These are phyloP conservation scores for Dyspetes luteomarginatus DNA, from an alignment of 2,888 invertebrate species.

Conservation along the genomic window DNA sequence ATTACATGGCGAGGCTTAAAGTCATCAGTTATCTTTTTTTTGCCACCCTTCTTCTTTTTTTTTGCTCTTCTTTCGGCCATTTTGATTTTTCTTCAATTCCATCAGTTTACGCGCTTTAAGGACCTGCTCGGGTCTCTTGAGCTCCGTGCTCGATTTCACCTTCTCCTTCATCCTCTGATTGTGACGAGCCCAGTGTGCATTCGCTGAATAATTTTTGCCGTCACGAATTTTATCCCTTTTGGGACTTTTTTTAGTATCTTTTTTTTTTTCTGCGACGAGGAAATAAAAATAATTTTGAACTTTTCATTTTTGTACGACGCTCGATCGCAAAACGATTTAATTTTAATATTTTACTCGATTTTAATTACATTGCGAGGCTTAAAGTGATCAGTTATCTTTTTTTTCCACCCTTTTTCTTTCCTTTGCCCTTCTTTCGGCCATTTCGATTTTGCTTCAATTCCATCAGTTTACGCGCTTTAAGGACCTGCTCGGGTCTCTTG, in stretches of 20 bases:
- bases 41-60: constrained; percentile 74
- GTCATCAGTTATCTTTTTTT: constrained; percentile 64
- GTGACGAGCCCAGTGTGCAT: constrained; percentile 91
- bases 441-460: constrained; percentile 84
- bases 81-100: constrained; percentile 84
- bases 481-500: constrained; percentile 90
- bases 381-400: constrained; percentile 61
- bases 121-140: constrained; percentile 91
- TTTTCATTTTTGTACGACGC: constrained; percentile 31
- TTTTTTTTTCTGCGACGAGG: too few relatives aligned
- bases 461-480: constrained; percentile 87
- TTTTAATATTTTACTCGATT: background rate
- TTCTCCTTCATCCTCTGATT: constrained; percentile 89
- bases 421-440: constrained; percentile 84
- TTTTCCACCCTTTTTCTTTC: constrained; percentile 74
- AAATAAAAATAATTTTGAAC: too few relatives aligned
- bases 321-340: background rate
- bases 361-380: background rate
- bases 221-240: constrained; percentile 66
- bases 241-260: too few relatives aligned
- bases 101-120: constrained; percentile 88
- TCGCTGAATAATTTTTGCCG: constrained; percentile 83
- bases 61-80: constrained; percentile 84
- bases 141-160: constrained; percentile 85
- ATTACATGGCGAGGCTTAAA: background rate